phyloP scores from a whole-genome alignment of 2,888 invertebrate species.

The Lepidochitona cinerea region DNA sequence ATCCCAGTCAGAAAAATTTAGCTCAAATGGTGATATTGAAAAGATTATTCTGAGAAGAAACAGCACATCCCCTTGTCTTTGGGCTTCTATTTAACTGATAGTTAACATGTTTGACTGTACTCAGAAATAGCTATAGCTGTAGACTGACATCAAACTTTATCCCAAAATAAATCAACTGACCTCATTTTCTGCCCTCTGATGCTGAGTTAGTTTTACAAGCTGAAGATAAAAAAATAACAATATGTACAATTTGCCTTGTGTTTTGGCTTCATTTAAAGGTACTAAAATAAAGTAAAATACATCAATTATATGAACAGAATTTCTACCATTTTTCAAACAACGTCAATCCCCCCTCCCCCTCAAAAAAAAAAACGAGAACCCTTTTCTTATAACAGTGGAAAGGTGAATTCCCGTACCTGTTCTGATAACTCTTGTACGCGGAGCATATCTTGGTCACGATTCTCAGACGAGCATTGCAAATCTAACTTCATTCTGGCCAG shows the following conservation, averaged over 20 bases:
- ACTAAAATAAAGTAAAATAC: not conserved
- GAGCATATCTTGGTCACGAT: conserved; percentile 52
- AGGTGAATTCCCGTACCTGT: conserved; percentile 46
- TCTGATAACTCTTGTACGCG: conserved; percentile 58
- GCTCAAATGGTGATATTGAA: no score
- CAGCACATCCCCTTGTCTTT: no score
- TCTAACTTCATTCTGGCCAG: conserved; percentile 51
- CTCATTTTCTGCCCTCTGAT: conserved; percentile 59
- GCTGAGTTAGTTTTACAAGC: conserved; percentile 61
- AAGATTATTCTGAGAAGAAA: no score
- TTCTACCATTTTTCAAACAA: not conserved
- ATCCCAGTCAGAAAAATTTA: no score
- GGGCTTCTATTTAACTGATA: no score
- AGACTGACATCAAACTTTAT: no score
- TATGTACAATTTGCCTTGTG: not conserved
- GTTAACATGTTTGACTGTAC: no score
- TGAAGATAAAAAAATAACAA: conserved; percentile 14
- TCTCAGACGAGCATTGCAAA: conserved; percentile 47
- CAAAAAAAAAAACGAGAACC: no score
- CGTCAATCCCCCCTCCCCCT: not conserved
- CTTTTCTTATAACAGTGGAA: no score
- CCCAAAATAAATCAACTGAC: conserved; percentile 28
- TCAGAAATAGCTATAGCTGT: no score
- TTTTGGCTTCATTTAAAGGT: not conserved
- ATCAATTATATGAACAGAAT: not conserved